phyloP scores from a whole-genome alignment of 1,140 invertebrate species.

The Drosophila seguyi region DNA sequence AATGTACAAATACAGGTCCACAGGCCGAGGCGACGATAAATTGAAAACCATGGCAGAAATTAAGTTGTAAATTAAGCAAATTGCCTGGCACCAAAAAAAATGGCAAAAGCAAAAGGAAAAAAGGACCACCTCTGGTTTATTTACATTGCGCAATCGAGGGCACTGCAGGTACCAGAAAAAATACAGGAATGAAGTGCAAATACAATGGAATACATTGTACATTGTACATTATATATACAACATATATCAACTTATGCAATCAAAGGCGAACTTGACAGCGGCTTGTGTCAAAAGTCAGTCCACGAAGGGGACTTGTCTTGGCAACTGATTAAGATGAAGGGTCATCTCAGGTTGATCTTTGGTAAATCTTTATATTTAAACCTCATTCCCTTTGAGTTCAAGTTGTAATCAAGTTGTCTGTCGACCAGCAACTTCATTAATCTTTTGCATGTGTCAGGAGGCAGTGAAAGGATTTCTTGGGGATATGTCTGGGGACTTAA shows the following conservation, averaged over 20 bases:
- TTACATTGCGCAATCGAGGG: constrained; percentile 41
- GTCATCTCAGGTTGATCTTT: constrained; percentile 2
- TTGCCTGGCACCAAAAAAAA: constrained; percentile 29
- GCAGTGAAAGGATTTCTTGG: background rate
- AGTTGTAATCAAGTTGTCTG: constrained; percentile 10
- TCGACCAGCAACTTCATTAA: constrained; percentile 2
- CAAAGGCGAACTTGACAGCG: constrained; percentile 7
- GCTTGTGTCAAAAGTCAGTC: constrained; percentile 25
- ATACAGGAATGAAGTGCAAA: constrained; percentile 21
- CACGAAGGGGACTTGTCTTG: background rate
- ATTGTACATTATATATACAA: background rate
- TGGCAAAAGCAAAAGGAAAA: background rate
- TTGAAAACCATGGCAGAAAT: constrained; percentile 70
- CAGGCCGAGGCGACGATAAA: constrained; percentile 22
- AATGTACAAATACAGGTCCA: too few species aligned
- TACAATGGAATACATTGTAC: constrained; percentile 2
- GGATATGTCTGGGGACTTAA: background rate
- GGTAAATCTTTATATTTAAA: background rate
- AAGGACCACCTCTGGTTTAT: constrained; percentile 24
- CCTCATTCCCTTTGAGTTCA: too few species aligned
- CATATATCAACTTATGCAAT: constrained; percentile 29
- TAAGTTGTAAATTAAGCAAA: constrained; percentile 78
- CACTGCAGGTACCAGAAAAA: background rate
- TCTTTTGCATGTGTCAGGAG: background rate
- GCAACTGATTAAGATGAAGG: background rate